Base-by-base conservation (phyloP, 2,113 vertebrate species). In the Zapus hudsonius region DNA sequence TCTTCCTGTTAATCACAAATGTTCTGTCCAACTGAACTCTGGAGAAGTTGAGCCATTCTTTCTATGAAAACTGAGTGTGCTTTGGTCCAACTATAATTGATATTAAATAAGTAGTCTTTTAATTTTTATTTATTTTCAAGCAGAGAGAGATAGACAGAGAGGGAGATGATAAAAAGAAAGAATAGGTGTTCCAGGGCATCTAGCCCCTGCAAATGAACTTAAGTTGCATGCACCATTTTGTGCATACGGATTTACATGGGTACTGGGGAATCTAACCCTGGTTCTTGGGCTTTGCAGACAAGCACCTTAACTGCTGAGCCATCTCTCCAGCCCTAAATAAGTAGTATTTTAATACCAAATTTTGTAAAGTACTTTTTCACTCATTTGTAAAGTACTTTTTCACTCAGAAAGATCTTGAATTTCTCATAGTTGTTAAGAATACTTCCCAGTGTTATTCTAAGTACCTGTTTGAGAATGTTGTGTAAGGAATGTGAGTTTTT, bases 401-500 rank as follows among this genome's bases (percentile, higher is more conserved):
- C 23, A 20, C 3, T 33, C 4, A 69, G 31, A n/a, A 64, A 47
- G 47, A 15, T 8, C 42, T 59, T 29, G 36, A 11, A 8, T 42
- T 57, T 69, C 66, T 82, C 12, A 1, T 0, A 20, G 12, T 20
- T 0, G 5, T 33, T 29, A 5, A 16, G 44, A 42, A 10, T 40
- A 29, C 29, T 44, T 0, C 11, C 47, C 40, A 13, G 36, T 7
- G 44, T 0, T 33, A 1, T 36, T 81, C 29, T 73, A 42, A 73
- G 27, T 7, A 29, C 0, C 0, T 9, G 11, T 44, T 25, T 55
- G 36, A 33, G 9, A 67, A 22, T 4, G 10, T 3, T 33, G 33
- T 42, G 0, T 19, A 12, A 80, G 52, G 15, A 20, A 11, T 40
- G 8, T 27, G 52, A 11, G 2, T 69, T 76, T 55, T 44, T 12